Base-by-base conservation (phyloP, 2,888 invertebrate genomes). In the Drosophila kuntzei region DNA sequence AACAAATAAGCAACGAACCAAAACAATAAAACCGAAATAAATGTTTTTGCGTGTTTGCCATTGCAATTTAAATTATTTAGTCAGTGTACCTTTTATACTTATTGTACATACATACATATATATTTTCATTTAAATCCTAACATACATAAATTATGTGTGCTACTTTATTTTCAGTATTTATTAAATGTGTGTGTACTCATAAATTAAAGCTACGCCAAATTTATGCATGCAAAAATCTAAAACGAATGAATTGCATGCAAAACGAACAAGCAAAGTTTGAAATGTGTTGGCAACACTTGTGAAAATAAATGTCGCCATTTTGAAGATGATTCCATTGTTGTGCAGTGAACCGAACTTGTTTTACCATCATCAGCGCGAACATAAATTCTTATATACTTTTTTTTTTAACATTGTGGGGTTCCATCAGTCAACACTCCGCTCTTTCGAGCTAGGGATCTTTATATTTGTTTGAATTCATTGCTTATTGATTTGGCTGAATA, bases 21-120 rank as follows among this genome's bases (percentile, higher is more conserved):
- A 58, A 57, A 68, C 65, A 72, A 76, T 29, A 50, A 59, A 72
- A 74, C 9, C 46, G 34, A 70, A 58, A 50, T 71, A 62, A 67
- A 79, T 81, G 75, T 81, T 80, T 78, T 78, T 80, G 65, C 76
- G 76, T 79, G 80, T 76, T 84, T 79, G 51, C 76, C 89, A 73
- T 66, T 77, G 60, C 72, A 62, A 77, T 65, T 58, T 41, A 63
- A 55, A 67, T 64, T 80, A 65, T 79, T 71, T 81, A 85, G 89
- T 89, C 71, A 64, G 67, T 85, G 88, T 89, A 74, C n/a, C 41
- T 63, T 59, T 60, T 55, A 43, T 50, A 58, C 41, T 44, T 49
- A 58, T 59, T 87, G 70, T 80, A 84, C 27, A 89, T 66, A 70
- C 44, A 61, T 59, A 50, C 46, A 29, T 49, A 70, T 32, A 50